Evolutionary conservation across 30 jellyfish, hydroid and myxozoan species (phyloP), one percentile per base, ranked within the genome.

Genomic region (Pelagia noctiluca): DNA sequence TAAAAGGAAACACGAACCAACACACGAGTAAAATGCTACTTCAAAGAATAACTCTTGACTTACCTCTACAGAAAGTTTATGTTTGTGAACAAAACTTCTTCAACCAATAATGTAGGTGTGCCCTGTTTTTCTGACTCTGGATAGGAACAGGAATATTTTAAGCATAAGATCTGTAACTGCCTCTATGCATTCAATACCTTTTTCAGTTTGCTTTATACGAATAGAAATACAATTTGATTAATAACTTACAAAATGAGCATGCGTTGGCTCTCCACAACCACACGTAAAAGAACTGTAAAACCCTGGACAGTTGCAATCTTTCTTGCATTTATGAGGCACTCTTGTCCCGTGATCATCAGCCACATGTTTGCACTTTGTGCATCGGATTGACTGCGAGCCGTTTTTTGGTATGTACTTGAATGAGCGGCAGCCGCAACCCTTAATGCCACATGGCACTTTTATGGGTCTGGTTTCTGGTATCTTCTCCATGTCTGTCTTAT

Each of bases 241-340:
- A 66, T 22, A 22, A 11, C 82, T 8, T 64, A 87, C 96, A 76
- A 50, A 22, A 50, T 94, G 99, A 19, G 68, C 70, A 52, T 84
- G 60, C 5, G 96, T 49, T 11, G 96, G 97, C 53, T 76, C 92
- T 37, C 97, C 96, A 83, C 99, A 94, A 4, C 99, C 99, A 75
- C 99, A 94, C 0, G 96, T 87, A 57, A 61, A 94, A 16, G 96
- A 73, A 61, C 96, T 88, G 33, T 72, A 76, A 50, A 94, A 94
- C 2, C 75, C 69, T 53, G 60, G 29, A 46, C 99, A 94, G 16
- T 38, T 83, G 64, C 99, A 94, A 2, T 70, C 85, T 35, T 84
- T 84, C 38, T 65, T 75, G 83, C 99, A 94, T 57, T 76, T 78
- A 74, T 87, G 93, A 12, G 87, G 88, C 28, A 92, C 97, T 35